Evolutionary conservation across 2,797 vertebrate genomes (phyloP).

Genomic region (Gallinago solitaria): DNA sequence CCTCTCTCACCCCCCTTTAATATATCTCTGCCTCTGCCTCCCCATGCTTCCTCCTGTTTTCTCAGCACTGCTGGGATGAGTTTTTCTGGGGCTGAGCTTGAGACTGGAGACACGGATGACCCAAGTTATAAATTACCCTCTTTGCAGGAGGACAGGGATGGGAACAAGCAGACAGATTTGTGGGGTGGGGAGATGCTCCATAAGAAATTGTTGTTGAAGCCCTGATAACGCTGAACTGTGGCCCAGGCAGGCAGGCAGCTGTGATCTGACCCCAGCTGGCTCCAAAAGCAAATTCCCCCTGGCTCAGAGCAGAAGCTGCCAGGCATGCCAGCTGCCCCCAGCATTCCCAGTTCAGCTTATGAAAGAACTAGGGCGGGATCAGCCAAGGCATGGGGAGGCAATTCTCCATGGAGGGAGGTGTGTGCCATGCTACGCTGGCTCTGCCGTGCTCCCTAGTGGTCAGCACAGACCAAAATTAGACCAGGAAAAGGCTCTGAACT

Average conservation of each 20-base stretch:
- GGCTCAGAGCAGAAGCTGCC: conserved; percentile 35
- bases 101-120: background rate
- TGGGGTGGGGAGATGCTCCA: background rate
- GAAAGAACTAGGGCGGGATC: conserved; percentile 16
- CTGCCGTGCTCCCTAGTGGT: conserved; percentile 70
- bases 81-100: background rate
- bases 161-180: background rate
- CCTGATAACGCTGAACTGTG: background rate
- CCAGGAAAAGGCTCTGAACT: background rate
- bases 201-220: background rate
- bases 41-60: background rate
- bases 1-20: background rate
- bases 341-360: background rate
- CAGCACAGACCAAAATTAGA: background rate
- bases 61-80: background rate
- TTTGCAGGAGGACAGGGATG: background rate
- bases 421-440: background rate
- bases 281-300: background rate
- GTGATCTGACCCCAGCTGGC: conserved; percentile 43
- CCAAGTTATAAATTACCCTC: background rate
- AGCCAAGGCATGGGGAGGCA: background rate
- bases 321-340: conserved; percentile 44
- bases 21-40: background rate
- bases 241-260: background rate
- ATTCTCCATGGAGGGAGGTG: background rate